phyloP scores from a whole-genome alignment of 2,113 vertebrate genomes.

The Apaloderma vittatum region DNA sequence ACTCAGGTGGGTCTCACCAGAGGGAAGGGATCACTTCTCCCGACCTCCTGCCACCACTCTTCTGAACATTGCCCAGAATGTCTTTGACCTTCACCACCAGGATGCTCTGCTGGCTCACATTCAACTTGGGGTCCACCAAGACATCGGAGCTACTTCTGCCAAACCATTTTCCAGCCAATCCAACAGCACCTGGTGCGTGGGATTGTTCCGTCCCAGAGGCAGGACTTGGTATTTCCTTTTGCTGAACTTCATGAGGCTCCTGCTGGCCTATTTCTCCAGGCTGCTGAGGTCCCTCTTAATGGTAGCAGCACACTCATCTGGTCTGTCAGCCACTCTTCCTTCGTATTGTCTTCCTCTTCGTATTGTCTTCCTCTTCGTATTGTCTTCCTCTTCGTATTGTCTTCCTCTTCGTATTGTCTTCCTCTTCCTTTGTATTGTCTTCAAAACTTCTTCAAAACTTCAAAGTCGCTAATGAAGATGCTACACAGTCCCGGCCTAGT shows the following conservation, averaged over 20 bases:
- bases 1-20: background rate
- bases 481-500: background rate
- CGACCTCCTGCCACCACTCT: background rate
- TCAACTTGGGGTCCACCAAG: background rate
- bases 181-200: background rate
- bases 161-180: background rate
- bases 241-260: background rate
- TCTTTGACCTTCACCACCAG: background rate
- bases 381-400: background rate
- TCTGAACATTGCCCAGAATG: background rate
- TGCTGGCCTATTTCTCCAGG: background rate
- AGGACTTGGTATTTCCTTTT: background rate
- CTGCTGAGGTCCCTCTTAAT: background rate
- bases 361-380: background rate
- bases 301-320: background rate
- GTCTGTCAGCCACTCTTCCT: background rate
- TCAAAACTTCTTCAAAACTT: background rate
- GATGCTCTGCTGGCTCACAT: background rate
- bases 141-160: background rate
- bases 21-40: background rate
- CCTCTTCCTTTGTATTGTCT: background rate
- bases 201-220: background rate
- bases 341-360: background rate
- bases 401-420: background rate
- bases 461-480: background rate